Percentiles rank a stretch among this genome's conserved stretches.
Evolutionary conservation across 2,888 invertebrate genomes (phyloP).

Genomic region (Ormyrus pomaceus): DNA sequence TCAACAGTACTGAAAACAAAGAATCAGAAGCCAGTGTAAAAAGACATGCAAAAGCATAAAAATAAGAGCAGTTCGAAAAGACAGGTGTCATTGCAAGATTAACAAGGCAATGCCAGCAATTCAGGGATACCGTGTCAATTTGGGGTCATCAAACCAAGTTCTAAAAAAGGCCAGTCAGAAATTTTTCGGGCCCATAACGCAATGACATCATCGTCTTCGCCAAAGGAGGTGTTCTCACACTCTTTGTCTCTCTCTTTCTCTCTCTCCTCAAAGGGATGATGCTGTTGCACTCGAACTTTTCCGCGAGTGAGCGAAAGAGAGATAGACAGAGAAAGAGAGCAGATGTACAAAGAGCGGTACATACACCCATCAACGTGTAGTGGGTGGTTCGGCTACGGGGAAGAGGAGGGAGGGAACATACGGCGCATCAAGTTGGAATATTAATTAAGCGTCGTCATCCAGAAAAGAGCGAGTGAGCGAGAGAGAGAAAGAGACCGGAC

Average conservation of each 20-base stretch:
- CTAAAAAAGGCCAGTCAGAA: neutral
- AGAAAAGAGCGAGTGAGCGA: constrained; percentile 12
- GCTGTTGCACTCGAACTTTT: too few species aligned
- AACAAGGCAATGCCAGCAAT: too few species aligned
- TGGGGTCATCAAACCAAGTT: too few species aligned
- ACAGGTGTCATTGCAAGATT: too few species aligned
- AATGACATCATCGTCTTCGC: constrained; percentile 27
- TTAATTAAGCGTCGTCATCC: constrained; percentile 55
- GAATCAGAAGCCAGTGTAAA: neutral
- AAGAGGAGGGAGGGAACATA: neutral
- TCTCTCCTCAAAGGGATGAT: too few species aligned
- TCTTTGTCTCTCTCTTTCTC: neutral
- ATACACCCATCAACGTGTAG: neutral
- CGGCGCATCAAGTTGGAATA: constrained; percentile 40
- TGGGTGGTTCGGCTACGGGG: neutral
- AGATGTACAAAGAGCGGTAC: neutral
- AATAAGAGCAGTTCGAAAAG: neutral
- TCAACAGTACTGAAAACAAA: constrained; percentile 21
- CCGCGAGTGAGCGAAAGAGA: neutral
- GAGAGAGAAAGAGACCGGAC: constrained; percentile 50
- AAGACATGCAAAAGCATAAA: neutral
- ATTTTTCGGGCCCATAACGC: neutral
- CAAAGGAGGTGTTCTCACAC: constrained; percentile 28
- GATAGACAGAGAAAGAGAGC: neutral
- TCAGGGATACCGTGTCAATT: too few species aligned